Evolutionary conservation across 1,140 invertebrate species (phyloP), one percentile per base, ranked within the genome.

Genomic region (Zaprionus vittiger): DNA sequence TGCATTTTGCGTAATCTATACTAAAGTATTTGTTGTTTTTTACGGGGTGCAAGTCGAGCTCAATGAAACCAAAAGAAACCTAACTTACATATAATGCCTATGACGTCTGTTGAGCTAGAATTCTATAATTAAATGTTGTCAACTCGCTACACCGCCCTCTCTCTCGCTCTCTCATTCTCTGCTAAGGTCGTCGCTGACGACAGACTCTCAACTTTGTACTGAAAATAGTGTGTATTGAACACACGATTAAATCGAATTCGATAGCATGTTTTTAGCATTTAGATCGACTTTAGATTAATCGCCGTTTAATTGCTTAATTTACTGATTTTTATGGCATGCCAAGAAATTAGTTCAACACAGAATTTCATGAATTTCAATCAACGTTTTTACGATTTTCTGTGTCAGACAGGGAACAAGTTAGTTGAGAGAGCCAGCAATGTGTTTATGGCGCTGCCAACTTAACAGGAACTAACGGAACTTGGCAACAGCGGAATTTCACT

Each of bases 111-210:
- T 14, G 38, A 12, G 52, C 55, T 54, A 20, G 56, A 31, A 54
- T 49, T 67, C 77, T 73, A 73, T 70, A 77, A 73, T 84, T 81
- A 85, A 70, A 70, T 62, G 31, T 24, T 71, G 67, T 72, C 64
- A 85, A 75, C 74, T 60, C 17, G 22, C 20, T 44, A 54, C 7
- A n/a, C 15, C 61, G 24, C 54, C 20, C 38, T 57, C 49, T 2
- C 38, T 49, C 49, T 62, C n/a, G 22, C 49, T 64, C 54, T 38
- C 65, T 68, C 44, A 57, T 17, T 55, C 34, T 57, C 28, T 41
- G 34, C 38, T 54, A 79, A 89, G 85, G 85, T 90, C 85, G 81
- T 47, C 26, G 47, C 71, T 85, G 82, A 85, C 82, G 82, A 78
- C 74, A 81, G 28, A 47, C 22, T n/a, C 49, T 59, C 22, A 47